phyloP scores from a whole-genome alignment of 2,797 vertebrate genomes.

The Pteropus rufus region DNA sequence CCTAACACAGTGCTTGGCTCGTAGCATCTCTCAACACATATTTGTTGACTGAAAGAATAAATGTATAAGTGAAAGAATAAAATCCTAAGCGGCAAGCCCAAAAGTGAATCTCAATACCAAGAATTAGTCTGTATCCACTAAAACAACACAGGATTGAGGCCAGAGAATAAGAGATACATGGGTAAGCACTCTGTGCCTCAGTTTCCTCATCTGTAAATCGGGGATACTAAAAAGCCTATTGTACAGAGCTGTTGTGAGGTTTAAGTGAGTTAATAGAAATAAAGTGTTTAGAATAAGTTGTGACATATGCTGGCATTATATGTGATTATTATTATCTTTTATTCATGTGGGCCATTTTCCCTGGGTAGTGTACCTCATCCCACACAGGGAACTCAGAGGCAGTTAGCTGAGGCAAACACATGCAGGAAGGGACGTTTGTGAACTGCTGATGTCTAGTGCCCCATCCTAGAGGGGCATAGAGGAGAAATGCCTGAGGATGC shows the following conservation, averaged over 20 bases:
- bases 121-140: neutral
- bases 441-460: accelerated
- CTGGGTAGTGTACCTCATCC: neutral
- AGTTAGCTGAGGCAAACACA: neutral
- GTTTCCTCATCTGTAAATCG: neutral
- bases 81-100: neutral
- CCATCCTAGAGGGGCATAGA: no score
- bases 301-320: neutral
- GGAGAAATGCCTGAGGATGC: neutral
- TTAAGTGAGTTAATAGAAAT: neutral
- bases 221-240: neutral
- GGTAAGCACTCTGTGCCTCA: neutral
- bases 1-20: no score
- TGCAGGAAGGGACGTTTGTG: accelerated
- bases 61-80: conserved; percentile 2
- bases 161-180: neutral
- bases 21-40: neutral
- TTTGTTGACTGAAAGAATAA: neutral
- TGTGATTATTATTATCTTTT: neutral
- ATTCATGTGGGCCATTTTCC: neutral
- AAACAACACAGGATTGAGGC: neutral
- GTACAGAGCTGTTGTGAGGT: neutral
- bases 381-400: neutral
- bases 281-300: neutral
- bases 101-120: neutral